phyloP scores from a whole-genome alignment of 2,888 invertebrate genomes.

The Drosophila helvetica region DNA sequence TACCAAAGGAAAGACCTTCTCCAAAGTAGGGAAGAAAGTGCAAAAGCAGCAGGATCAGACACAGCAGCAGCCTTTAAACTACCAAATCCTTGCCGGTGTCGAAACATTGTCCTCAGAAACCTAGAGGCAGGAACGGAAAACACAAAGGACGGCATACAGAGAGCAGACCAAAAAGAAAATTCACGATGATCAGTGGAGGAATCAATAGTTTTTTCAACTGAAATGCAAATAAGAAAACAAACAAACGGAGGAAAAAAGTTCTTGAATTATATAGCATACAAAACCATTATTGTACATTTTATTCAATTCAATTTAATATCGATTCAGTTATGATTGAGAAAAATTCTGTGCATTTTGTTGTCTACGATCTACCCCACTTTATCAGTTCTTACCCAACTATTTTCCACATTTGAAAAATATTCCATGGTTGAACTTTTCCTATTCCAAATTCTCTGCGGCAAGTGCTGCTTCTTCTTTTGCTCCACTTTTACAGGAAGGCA shows the following conservation, averaged over 20 bases:
- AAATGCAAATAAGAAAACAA: background rate
- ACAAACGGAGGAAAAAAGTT: background rate
- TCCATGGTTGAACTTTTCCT: conserved; percentile 35
- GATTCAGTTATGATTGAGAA: background rate
- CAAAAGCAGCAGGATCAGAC: no score
- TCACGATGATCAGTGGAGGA: no score
- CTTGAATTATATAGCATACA: background rate
- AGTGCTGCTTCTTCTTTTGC: conserved; percentile 35
- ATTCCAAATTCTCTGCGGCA: conserved; percentile 32
- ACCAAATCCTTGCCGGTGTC: background rate
- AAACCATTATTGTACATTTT: no score
- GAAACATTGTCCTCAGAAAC: background rate
- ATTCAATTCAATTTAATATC: fast-evolving
- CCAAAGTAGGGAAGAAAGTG: background rate
- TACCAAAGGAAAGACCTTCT: background rate
- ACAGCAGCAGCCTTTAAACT: background rate
- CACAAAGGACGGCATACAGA: no score
- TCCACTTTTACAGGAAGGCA: conserved; percentile 26
- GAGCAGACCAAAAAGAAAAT: no score
- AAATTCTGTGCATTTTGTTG: background rate
- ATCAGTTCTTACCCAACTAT: background rate
- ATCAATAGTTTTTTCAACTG: background rate
- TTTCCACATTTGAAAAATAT: conserved; percentile 28
- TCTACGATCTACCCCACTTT: background rate
- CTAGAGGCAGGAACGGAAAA: background rate